Evolutionary conservation across 2,888 invertebrate species (phyloP), one percentile per base, ranked within the genome.

Genomic region (Melieria crassipennis): DNA sequence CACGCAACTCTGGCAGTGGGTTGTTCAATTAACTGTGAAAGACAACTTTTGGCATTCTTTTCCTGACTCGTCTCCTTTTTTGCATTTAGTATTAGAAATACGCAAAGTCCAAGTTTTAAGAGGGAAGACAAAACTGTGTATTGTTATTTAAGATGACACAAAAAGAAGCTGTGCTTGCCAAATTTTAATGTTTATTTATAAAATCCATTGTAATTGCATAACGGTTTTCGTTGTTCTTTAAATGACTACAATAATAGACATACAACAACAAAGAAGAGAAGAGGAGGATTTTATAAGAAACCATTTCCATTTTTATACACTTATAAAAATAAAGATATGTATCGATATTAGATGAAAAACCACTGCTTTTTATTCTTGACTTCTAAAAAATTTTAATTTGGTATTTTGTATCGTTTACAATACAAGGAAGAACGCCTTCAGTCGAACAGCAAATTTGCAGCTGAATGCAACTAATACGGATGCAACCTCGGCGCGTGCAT

Each of bases 401-500:
- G n/a, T 55, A 2, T 30, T 30, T 30, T 30, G 30, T 30, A 30
- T 30, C 30, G 30, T 30, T 30, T 30, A 30, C 30, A 30, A 30
- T 30, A 30, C 30, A 30, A 30, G 2, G 30, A 30, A 30, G 2
- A 3, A 30, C 30, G 30, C 30, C 30, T 30, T 30, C 30, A 30
- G 30, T 30, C 30, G 30, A 30, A 30, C 30, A n/a, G 11, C 42
- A 60, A 68, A 9, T 16, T 46, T 3, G 30, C 30, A 30, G 30
- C 30, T 30, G 30, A 30, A 30, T 30, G 30, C 30, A 30, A 30
- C 30, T 78, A 86, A 76, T 83, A 86, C 46, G 81, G 80, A 76
- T 86, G 86, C 30, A 86, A 73, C 64, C 86, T 76, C 0, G 86
- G 79, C 1, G 83, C 79, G 75, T 85, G 85, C 76, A 86, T 79